Evolutionary conservation across 2,113 vertebrate genomes (phyloP).

Genomic region (Xiphophorus maculatus): DNA sequence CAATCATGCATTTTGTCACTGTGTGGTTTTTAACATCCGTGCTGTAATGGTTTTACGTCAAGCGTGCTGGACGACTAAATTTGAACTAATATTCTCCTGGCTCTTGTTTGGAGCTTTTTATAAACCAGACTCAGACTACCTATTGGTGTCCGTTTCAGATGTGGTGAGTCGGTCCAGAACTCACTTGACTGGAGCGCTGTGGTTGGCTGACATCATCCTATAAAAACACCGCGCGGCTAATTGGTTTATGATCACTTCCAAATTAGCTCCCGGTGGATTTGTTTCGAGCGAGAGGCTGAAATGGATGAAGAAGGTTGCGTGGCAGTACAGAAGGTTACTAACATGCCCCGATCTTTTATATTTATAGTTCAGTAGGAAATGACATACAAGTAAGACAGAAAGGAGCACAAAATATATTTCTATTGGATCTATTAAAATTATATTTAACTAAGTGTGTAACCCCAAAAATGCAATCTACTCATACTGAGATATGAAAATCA

Average conservation of each 20-base stretch:
- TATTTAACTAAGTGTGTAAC: no score
- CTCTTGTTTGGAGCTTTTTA: slow-evolving; percentile 33
- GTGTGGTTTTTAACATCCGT: slow-evolving; percentile 33
- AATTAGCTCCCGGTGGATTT: slow-evolving; percentile 57
- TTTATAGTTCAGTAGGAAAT: slow-evolving; percentile 32
- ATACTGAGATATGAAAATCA: neutral
- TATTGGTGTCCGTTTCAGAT: slow-evolving; percentile 47
- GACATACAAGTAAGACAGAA: neutral
- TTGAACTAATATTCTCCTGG: slow-evolving; percentile 35
- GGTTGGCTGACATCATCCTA: slow-evolving; percentile 61
- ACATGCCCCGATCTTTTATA: slow-evolving; percentile 33
- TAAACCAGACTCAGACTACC: slow-evolving; percentile 35
- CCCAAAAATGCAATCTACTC: no score
- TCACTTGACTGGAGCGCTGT: slow-evolving; percentile 36
- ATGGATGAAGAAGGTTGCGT: slow-evolving; percentile 44
- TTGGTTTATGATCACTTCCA: slow-evolving; percentile 70
- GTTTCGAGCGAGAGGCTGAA: slow-evolving; percentile 41
- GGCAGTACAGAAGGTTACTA: slow-evolving; percentile 49
- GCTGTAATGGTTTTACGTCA: slow-evolving; percentile 41
- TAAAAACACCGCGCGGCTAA: slow-evolving; percentile 50
- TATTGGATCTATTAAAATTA: no score
- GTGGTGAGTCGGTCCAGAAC: slow-evolving; percentile 48
- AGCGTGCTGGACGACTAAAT: slow-evolving; percentile 33
- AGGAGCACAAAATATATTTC: no score
- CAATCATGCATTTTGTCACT: slow-evolving; percentile 11